phyloP scores from a whole-genome alignment of 1,140 invertebrate species.

The Rhagoletis pomonella region DNA sequence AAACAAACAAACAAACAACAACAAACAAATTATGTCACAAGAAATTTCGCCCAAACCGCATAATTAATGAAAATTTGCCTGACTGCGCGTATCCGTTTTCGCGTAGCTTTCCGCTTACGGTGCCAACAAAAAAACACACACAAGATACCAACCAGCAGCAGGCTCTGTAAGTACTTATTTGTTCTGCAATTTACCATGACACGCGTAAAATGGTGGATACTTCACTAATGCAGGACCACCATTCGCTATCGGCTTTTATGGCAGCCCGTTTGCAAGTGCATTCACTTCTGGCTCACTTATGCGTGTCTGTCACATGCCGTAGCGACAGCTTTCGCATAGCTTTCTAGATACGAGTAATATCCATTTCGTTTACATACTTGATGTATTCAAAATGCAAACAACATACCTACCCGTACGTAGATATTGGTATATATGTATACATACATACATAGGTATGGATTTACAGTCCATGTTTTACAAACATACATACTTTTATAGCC shows the following conservation, averaged over 20 bases:
- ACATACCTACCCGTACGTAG: too few relatives aligned
- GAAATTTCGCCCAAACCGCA: constrained; percentile 20
- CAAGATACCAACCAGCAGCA: not conserved
- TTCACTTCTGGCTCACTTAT: not conserved
- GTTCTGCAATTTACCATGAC: not conserved
- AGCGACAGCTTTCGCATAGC: not conserved
- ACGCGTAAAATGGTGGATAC: not conserved
- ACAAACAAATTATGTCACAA: constrained; percentile 20
- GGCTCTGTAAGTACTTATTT: not conserved
- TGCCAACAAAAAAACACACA: not conserved
- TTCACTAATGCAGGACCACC: not conserved
- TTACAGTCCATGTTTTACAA: too few relatives aligned
- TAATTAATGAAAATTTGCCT: constrained; percentile 38
- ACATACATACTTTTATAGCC: too few relatives aligned
- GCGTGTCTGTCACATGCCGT: not conserved
- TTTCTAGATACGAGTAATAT: not conserved
- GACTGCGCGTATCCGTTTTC: not conserved
- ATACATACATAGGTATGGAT: too few relatives aligned
- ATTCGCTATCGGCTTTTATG: not conserved
- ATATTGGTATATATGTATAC: too few relatives aligned
- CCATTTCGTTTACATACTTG: not conserved
- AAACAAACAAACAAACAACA: constrained; percentile 11
- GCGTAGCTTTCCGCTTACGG: not conserved
- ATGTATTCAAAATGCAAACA: not conserved
- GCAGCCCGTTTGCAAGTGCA: not conserved